phyloP scores from a whole-genome alignment of 1,140 invertebrate species.

The Calosoma granatense region DNA sequence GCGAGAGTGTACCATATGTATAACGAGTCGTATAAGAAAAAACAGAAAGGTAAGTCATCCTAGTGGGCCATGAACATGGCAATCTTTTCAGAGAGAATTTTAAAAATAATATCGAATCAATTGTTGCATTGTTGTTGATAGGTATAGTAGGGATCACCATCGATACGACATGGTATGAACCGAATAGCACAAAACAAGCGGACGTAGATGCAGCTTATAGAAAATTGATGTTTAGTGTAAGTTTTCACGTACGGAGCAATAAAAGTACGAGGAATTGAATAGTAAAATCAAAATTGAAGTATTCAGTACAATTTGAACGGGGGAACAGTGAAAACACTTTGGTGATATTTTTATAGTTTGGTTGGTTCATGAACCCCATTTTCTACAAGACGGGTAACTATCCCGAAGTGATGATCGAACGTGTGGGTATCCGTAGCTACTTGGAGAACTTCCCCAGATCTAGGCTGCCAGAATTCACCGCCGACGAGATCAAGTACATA shows the following conservation, averaged over 20 bases:
- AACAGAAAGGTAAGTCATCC: constrained; percentile 43
- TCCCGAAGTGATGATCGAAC: constrained; percentile 32
- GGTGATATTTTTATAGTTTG: constrained; percentile 23
- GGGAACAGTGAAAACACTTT: too few relatives aligned
- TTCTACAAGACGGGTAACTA: constrained; percentile 28
- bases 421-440: constrained; percentile 36
- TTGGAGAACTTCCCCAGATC: constrained; percentile 35
- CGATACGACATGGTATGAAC: constrained; percentile 50
- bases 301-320: too few relatives aligned
- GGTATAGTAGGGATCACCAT: constrained; percentile 52
- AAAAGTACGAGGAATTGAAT: too few relatives aligned
- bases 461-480: constrained; percentile 39
- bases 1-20: constrained; percentile 54
- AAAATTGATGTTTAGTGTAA: constrained; percentile 30
- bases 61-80: too few relatives aligned
- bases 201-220: constrained; percentile 42
- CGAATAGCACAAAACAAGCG: constrained; percentile 37
- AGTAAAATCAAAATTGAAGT: too few relatives aligned
- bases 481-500: constrained; percentile 33
- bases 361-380: constrained; percentile 29
- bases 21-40: constrained; percentile 44
- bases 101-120: too few relatives aligned
- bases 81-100: too few relatives aligned
- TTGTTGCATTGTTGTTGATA: too few relatives aligned
- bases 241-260: too few relatives aligned